A percentile compares a stretch with the other conserved stretches of the same genome.
These are phyloP conservation scores for Harlomillsia oculata DNA, from an alignment of 1,140 invertebrate species.

Conservation along the genomic window DNA sequence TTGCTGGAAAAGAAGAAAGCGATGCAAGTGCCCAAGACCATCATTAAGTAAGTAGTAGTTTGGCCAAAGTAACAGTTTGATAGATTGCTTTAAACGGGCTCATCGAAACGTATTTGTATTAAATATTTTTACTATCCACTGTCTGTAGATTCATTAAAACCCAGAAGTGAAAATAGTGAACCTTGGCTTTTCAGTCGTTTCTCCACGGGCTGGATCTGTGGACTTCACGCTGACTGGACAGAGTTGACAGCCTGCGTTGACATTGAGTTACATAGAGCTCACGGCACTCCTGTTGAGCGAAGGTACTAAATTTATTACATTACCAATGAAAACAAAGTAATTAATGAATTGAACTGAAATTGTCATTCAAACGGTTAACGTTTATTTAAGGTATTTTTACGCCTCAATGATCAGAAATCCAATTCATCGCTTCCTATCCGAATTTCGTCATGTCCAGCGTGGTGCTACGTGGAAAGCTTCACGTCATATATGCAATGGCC, in stretches of 20 bases:
- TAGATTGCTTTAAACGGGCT: no score
- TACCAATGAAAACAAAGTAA: not conserved
- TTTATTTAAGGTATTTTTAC: constrained; percentile 71
- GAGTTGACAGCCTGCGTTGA: constrained; percentile 85
- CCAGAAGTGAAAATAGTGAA: constrained; percentile 43
- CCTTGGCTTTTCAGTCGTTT: constrained; percentile 97
- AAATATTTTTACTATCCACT: not conserved
- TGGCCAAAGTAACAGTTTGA: no score
- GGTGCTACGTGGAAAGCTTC: constrained; percentile 91
- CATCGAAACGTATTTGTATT: no score
- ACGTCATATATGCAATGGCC: constrained; percentile 76
- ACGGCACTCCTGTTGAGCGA: constrained; percentile 64
- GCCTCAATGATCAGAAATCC: constrained; percentile 90
- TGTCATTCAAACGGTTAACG: no score
- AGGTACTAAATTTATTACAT: constrained; percentile 40
- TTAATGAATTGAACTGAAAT: no score
- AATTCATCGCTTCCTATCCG: constrained; percentile 76
- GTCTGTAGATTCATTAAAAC: not conserved
- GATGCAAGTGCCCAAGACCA: constrained; percentile 85
- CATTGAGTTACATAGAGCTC: constrained; percentile 71
- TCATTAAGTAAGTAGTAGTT: constrained; percentile 1
- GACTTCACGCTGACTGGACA: constrained; percentile 96
- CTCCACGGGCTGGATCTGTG: constrained; percentile 98
- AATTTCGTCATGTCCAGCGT: constrained; percentile 88
- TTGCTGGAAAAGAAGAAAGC: constrained; percentile 72